These are phyloP conservation scores for Zygothrica quintamaculata DNA, from an alignment of 2,888 invertebrate genomes.

Conservation along the genomic window DNA sequence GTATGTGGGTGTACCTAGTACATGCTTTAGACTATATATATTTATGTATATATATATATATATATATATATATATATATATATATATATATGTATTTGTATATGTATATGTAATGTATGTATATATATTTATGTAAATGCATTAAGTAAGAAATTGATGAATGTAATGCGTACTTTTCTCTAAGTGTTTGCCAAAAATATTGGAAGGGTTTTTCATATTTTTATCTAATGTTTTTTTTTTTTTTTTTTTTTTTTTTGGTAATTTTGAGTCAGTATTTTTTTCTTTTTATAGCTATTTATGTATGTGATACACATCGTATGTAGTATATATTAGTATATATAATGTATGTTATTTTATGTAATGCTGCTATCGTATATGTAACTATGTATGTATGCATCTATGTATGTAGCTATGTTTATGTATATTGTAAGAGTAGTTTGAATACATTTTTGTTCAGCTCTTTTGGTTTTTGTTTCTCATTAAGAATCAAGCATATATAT, in stretches of 20 bases:
- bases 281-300: constrained; percentile 31
- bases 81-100: too few species aligned
- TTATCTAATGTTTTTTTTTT: neutral
- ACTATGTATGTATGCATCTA: too few species aligned
- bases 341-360: constrained; percentile 38
- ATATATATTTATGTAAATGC: constrained; percentile 52
- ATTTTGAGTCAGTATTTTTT: constrained; percentile 25
- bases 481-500: constrained; percentile 34
- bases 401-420: constrained; percentile 35
- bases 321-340: too few species aligned
- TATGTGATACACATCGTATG: constrained; percentile 13
- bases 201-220: constrained; percentile 15
- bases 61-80: too few species aligned
- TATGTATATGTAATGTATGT: too few species aligned
- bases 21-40: constrained; percentile 47
- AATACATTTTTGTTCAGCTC: constrained; percentile 40
- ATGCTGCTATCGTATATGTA: constrained; percentile 7
- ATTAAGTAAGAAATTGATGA: constrained; percentile 13
- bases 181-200: too few species aligned
- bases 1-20: constrained; percentile 53
- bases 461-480: constrained; percentile 32
- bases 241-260: constrained; percentile 30
- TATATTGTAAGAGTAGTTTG: constrained; percentile 31
- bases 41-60: too few species aligned
- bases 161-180: too few species aligned